Conservation (phyloP, 2,797 vertebrate species). For the Furcifer pardalis region DNA sequence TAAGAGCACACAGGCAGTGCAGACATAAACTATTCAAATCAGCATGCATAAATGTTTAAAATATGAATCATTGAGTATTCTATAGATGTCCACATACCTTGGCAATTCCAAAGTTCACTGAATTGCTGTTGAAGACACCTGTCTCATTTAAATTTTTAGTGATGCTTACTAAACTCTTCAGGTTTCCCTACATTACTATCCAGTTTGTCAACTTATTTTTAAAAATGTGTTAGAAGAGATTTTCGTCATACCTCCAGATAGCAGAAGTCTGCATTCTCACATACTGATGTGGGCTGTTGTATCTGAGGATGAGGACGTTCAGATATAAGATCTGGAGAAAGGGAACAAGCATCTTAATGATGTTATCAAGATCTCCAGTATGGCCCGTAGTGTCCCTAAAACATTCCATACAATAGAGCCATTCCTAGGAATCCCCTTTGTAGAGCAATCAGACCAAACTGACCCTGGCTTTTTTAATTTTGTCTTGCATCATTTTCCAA, state of each 20-base stretch:
- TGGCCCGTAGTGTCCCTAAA: not conserved
- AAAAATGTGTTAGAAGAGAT: not conserved
- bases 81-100: not conserved
- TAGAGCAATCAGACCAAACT: not conserved
- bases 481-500: not conserved
- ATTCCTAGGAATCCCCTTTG: not conserved
- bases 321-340: not conserved
- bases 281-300: not conserved
- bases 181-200: not conserved
- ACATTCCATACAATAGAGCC: not conserved
- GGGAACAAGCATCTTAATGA: not conserved
- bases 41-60: not conserved
- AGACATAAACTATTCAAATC: not conserved
- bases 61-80: not conserved
- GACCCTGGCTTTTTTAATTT: not conserved
- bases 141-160: not conserved
- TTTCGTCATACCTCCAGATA: constrained; percentile 4
- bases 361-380: not conserved
- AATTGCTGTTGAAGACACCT: not conserved
- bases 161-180: not conserved
- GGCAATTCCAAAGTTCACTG: not conserved
- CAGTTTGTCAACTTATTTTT: not conserved
- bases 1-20: not conserved
- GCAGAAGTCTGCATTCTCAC: not conserved
- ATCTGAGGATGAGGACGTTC: not conserved